Percentiles rank a stretch among this genome's conserved stretches.
Conservation (phyloP, 2,888 invertebrate genomes). For the Pheosia tremula region DNA sequence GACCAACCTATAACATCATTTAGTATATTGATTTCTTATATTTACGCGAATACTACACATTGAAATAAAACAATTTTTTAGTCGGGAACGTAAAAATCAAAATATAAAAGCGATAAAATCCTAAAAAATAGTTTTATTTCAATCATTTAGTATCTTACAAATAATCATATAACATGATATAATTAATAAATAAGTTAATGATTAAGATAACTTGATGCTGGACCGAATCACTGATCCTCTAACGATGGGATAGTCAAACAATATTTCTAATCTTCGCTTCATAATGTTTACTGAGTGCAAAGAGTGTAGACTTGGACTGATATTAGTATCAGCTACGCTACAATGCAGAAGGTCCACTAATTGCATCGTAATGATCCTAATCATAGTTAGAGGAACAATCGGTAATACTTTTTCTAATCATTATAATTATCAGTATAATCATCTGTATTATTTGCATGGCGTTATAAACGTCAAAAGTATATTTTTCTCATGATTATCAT, state of each 20-base stretch:
- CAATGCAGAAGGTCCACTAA: background rate
- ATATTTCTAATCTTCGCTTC: background rate
- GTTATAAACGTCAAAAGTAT: background rate
- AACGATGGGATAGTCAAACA: conserved; percentile 6
- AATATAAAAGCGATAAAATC: no score
- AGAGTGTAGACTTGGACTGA: background rate
- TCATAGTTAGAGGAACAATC: conserved; percentile 1
- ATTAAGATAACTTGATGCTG: background rate
- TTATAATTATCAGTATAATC: background rate
- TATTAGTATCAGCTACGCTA: background rate
- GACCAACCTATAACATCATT: no score
- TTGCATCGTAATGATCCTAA: background rate
- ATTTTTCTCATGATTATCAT: background rate
- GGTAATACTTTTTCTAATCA: background rate
- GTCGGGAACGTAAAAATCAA: no score
- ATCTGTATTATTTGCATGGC: background rate
- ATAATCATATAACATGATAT: no score
- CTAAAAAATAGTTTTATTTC: no score
- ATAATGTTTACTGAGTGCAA: background rate
- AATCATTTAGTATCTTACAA: no score
- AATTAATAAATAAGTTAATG: no score
- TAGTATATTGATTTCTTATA: no score
- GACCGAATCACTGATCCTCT: background rate
- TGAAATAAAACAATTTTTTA: no score
- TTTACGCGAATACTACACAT: no score